Evolutionary conservation across 2,888 invertebrate genomes (phyloP).

Genomic region (Pandemis cinnamomeana): DNA sequence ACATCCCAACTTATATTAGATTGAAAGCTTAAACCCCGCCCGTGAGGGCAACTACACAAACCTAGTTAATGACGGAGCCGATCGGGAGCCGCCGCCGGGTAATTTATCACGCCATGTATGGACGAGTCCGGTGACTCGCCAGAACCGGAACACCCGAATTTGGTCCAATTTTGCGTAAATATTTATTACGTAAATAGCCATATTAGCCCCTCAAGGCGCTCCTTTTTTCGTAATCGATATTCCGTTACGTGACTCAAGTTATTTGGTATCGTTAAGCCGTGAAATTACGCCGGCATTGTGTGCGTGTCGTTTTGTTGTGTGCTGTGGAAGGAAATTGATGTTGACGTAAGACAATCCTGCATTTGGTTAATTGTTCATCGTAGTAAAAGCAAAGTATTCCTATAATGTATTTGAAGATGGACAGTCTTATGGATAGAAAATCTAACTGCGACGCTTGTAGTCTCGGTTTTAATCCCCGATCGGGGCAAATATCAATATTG

Average conservation of each 20-base stretch:
- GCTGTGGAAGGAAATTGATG: background rate
- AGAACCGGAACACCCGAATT: conserved; percentile 47
- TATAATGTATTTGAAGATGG: no score
- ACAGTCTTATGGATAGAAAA: no score
- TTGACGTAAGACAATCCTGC: background rate
- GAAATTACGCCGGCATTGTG: conserved; percentile 31
- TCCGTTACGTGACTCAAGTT: conserved; percentile 42
- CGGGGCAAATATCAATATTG: no score
- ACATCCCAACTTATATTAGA: conserved; percentile 65
- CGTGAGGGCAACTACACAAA: conserved; percentile 64
- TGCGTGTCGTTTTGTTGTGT: conserved; percentile 8
- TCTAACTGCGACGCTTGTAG: no score
- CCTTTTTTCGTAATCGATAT: conserved; percentile 44
- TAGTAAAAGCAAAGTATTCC: background rate
- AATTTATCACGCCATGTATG: conserved; percentile 68
- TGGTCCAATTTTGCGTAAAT: conserved; percentile 38
- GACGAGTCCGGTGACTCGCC: conserved; percentile 48
- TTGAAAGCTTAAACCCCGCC: conserved; percentile 62
- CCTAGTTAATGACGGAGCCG: conserved; percentile 67
- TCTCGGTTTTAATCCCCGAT: no score
- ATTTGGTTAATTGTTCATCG: background rate
- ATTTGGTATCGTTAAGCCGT: conserved; percentile 34
- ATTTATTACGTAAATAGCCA: conserved; percentile 43
- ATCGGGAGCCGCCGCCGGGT: conserved; percentile 53
- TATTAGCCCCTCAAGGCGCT: conserved; percentile 37